These are phyloP conservation scores for Martes martes DNA, from an alignment of 2,113 vertebrate genomes.

Conservation along the genomic window DNA sequence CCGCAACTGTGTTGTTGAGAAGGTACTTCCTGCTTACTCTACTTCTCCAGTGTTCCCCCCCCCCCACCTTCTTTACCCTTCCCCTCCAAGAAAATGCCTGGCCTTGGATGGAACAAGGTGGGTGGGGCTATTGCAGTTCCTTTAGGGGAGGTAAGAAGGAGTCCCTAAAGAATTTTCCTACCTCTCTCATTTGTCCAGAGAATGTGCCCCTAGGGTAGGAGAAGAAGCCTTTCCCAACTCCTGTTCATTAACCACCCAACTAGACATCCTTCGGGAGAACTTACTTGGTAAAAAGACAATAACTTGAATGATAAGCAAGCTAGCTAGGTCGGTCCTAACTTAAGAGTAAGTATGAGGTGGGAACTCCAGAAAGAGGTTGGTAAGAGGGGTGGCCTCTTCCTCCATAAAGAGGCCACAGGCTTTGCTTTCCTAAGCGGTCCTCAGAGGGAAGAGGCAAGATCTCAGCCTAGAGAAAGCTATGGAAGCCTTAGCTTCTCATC, in stretches of 20 bases:
- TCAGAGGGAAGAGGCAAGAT: not conserved
- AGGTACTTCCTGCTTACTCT: not conserved
- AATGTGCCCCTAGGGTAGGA: not conserved
- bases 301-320: not conserved
- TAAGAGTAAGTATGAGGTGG: not conserved
- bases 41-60: not conserved
- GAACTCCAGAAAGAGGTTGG: too few species aligned
- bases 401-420: not conserved
- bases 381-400: not conserved
- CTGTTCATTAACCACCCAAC: not conserved
- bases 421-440: not conserved
- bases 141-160: not conserved
- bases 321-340: not conserved
- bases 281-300: not conserved
- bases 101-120: not conserved
- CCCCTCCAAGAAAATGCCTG: not conserved
- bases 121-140: too few species aligned
- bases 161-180: not conserved
- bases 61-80: not conserved
- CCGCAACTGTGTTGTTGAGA: constrained; percentile 13
- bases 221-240: not conserved
- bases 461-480: not conserved
- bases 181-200: not conserved
- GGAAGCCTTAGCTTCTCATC: not conserved
- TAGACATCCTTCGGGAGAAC: not conserved